Evolutionary conservation across 2,888 invertebrate species (phyloP).

Genomic region (Hemistola chrysoprasaria): DNA sequence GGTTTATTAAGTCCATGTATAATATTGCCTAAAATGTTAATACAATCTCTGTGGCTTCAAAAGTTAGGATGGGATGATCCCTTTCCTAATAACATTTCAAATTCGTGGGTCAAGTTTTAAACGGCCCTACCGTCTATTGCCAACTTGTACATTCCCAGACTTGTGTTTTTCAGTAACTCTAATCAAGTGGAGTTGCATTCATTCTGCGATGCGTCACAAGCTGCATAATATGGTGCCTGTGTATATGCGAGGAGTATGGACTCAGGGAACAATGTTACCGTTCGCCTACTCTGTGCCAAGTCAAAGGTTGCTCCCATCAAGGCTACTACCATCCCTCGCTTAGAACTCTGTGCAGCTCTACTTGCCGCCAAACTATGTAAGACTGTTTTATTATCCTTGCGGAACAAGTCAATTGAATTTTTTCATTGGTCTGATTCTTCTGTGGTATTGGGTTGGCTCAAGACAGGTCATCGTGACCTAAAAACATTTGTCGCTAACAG

Average conservation of each 20-base stretch:
- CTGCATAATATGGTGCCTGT: conserved; percentile 36
- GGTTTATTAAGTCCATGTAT: too few species aligned
- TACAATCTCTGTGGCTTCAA: conserved; percentile 13
- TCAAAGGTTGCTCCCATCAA: conserved; percentile 35
- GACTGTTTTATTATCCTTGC: conserved; percentile 15
- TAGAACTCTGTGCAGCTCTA: conserved; percentile 33
- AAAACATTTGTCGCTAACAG: conserved; percentile 33
- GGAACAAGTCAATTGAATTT: conserved; percentile 7
- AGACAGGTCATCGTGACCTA: conserved; percentile 19
- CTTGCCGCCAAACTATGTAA: conserved; percentile 24
- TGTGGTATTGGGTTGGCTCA: conserved; percentile 31
- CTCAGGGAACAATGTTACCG: conserved; percentile 2
- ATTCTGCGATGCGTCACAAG: conserved; percentile 35
- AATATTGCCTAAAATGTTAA: too few species aligned
- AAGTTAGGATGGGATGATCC: conserved; percentile 33
- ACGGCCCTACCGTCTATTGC: conserved; percentile 9
- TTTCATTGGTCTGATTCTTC: conserved; percentile 33
- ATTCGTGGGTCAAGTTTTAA: conserved; percentile 25
- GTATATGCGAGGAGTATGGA: conserved; percentile 24
- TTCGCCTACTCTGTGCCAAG: conserved; percentile 33
- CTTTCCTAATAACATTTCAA: conserved; percentile 21
- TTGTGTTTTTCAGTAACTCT: conserved; percentile 23
- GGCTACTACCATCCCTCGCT: conserved; percentile 34
- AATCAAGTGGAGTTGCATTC: conserved; percentile 30
- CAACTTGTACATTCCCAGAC: conserved; percentile 24